Evolutionary conservation across 2,797 vertebrate genomes (phyloP).

Genomic region (Melanitta fusca): DNA sequence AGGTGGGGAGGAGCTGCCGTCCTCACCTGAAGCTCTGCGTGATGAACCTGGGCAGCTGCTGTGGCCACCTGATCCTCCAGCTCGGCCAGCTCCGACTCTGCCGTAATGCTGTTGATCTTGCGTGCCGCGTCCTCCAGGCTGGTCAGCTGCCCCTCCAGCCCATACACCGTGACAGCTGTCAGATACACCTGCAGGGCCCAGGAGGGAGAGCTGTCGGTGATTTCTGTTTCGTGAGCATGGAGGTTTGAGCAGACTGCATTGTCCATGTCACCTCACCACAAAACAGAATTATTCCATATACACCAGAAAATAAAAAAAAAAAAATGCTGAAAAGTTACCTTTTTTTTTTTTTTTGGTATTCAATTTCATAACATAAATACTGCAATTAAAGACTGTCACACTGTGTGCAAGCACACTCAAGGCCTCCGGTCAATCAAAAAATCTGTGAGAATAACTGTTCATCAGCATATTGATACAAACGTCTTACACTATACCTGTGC

Average conservation of each 20-base stretch:
- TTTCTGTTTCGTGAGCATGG: neutral
- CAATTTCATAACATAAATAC: neutral
- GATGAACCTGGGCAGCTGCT: conserved; percentile 94
- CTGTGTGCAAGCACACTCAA: neutral
- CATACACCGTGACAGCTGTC: conserved; percentile 92
- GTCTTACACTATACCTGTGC: neutral
- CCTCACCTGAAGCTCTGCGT: conserved; percentile 93
- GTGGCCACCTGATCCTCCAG: conserved; percentile 97
- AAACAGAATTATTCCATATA: neutral
- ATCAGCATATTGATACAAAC: neutral
- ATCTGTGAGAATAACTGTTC: neutral
- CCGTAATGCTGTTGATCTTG: conserved; percentile 87
- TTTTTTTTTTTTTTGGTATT: neutral
- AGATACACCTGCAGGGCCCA: conserved; percentile 89
- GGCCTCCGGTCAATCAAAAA: neutral
- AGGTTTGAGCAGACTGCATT: neutral
- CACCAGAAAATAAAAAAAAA: neutral
- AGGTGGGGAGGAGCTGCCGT: neutral
- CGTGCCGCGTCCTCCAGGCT: conserved; percentile 92
- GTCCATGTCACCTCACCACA: neutral
- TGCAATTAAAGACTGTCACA: neutral
- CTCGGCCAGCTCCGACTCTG: conserved; percentile 89
- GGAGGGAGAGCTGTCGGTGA: neutral
- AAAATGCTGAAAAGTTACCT: neutral
- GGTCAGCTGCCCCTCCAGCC: conserved; percentile 91